Evolutionary conservation across 2,113 vertebrate species (phyloP), one percentile per base, ranked within the genome.

Genomic region (Choloepus hoffmanni): DNA sequence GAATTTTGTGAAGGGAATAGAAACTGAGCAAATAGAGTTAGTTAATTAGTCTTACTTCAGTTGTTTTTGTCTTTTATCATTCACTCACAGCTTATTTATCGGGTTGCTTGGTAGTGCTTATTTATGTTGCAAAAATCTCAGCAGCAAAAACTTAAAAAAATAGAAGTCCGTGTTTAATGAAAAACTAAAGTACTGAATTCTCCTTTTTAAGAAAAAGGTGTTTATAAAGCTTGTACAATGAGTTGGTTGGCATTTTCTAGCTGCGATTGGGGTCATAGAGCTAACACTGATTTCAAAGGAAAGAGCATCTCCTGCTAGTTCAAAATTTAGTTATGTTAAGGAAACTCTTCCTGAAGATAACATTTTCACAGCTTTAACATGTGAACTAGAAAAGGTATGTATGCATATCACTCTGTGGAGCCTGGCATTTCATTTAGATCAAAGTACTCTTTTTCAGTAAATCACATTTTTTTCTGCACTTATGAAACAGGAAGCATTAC

Each of bases 391-490:
- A 18, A 70, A 92, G 78, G 15, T 43, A 0, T 26, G 5, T 24
- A 68, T 77, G 36, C 33, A 36, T 60, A 43, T 21, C 43, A 82
- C 23, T 72, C 36, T 83, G 40, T 83, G 26, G 92, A 87, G n/a
- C 23, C 68, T 79, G 40, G 10, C 16, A 76, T 94, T 96, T 84
- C 30, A 65, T 58, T 74, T 70, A 65, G 62, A 82, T 72, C 43
- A 92, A 93, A 36, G 73, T 77, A 53, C 2, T 77, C 2, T 63
- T 72, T 91, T 96, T 68, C 53, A 36, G 82, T 45, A 86, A 67
- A 90, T 62, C 63, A 3, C 30, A 6, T 30, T 30, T 40, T 89
- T 58, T 74, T 53, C 33, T 67, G 14, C 43, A 62, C 1, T 84
- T 94, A 23, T 1, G 7, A 96, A 94, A 63, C 63, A 74, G 6